Conservation (phyloP, 2,888 invertebrate species). For the Eurois occulta region DNA sequence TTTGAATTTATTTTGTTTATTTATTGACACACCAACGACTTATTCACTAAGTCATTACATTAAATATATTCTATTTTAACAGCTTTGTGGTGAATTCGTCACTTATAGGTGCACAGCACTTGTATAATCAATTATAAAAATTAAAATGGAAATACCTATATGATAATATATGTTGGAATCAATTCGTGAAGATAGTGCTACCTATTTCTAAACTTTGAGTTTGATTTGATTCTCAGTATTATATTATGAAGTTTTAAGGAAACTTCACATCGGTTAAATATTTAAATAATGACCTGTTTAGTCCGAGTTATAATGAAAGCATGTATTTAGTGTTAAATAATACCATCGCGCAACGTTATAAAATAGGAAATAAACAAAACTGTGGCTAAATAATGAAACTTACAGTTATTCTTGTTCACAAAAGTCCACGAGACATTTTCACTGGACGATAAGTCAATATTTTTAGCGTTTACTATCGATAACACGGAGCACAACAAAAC, state of each 20-base stretch:
- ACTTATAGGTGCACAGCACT: too few relatives aligned
- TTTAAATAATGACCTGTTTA: conserved; percentile 34
- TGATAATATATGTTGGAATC: too few relatives aligned
- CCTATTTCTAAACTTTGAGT: background rate
- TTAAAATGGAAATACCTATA: too few relatives aligned
- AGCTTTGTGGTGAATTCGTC: too few relatives aligned
- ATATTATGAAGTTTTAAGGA: conserved; percentile 37
- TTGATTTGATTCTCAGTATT: background rate
- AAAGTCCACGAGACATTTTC: conserved; percentile 77
- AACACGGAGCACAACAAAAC: conserved; percentile 55
- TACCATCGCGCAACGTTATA: conserved; percentile 4
- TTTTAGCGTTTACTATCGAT: conserved; percentile 53
- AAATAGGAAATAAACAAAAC: conserved; percentile 14
- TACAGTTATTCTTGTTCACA: conserved; percentile 83
- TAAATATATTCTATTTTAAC: too few relatives aligned
- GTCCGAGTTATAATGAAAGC: conserved; percentile 17
- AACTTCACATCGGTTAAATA: conserved; percentile 14
- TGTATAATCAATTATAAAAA: too few relatives aligned
- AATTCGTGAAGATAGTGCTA: background rate
- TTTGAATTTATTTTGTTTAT: background rate
- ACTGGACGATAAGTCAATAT: conserved; percentile 63
- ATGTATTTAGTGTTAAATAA: conserved; percentile 1
- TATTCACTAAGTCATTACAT: too few relatives aligned
- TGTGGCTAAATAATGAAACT: conserved; percentile 69
- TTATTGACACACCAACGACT: too few relatives aligned